These are phyloP conservation scores for Aurelia aurita complex sp. Pacific DNA, from an alignment of 30 jellyfish, hydroid and myxozoan species.

Conservation along the genomic window DNA sequence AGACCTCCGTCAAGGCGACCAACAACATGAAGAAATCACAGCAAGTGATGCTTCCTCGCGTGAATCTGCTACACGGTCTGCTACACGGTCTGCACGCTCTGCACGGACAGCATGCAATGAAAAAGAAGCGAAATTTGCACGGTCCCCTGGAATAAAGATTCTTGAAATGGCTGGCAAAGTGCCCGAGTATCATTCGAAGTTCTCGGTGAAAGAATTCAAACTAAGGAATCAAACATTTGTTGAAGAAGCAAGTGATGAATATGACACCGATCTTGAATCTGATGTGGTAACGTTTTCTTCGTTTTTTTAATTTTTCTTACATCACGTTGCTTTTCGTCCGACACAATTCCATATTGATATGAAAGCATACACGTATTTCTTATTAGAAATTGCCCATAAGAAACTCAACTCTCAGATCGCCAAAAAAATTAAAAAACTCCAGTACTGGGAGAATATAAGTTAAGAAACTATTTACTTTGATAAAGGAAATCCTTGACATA, in stretches of 20 bases:
- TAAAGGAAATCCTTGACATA: too few species aligned
- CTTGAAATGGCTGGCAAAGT: slow-evolving; percentile 54
- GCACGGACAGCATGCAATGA: slow-evolving; percentile 1
- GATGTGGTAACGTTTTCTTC: slow-evolving; percentile 16
- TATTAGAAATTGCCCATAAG: too few species aligned
- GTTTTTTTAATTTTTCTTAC: too few species aligned
- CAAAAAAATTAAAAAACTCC: too few species aligned
- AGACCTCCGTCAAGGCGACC: not conserved
- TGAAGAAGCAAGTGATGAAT: slow-evolving; percentile 62
- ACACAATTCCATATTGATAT: too few species aligned
- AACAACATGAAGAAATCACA: too few species aligned
- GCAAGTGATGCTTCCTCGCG: too few species aligned
- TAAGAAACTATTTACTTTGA: too few species aligned
- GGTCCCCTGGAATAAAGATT: slow-evolving; percentile 63
- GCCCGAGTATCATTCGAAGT: slow-evolving; percentile 23
- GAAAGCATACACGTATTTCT: too few species aligned
- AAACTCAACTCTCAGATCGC: too few species aligned
- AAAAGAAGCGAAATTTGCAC: slow-evolving; percentile 16
- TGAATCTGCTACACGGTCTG: not conserved
- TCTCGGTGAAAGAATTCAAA: slow-evolving; percentile 44
- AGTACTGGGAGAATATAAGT: too few species aligned
- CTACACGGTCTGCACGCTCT: slow-evolving; percentile 25
- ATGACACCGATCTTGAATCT: slow-evolving; percentile 61
- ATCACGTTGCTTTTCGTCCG: not conserved
- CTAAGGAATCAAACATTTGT: slow-evolving; percentile 27